A percentile compares a stretch with the other conserved stretches of the same genome.
Evolutionary conservation across 1,140 invertebrate species (phyloP).

Genomic region (Aplysia californica): DNA sequence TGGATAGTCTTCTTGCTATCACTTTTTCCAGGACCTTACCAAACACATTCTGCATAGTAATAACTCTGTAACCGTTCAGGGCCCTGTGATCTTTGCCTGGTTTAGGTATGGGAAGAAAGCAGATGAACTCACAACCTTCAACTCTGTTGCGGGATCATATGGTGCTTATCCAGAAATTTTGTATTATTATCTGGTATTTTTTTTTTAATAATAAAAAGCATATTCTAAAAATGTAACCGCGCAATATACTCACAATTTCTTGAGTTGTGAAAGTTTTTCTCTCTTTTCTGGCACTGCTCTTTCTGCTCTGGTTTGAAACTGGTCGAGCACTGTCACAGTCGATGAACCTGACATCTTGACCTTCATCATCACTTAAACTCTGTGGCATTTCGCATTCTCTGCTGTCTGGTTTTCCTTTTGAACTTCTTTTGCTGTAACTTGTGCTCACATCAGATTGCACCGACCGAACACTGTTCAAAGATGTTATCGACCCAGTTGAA

Average conservation of each 20-base stretch:
- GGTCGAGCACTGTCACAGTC: neutral
- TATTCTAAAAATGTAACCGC: neutral
- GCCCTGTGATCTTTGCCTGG: too few relatives aligned
- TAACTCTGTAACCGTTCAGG: too few relatives aligned
- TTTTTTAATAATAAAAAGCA: neutral
- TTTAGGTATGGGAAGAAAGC: neutral
- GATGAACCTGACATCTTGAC: neutral
- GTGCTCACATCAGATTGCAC: neutral
- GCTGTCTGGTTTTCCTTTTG: neutral
- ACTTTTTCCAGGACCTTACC: too few relatives aligned
- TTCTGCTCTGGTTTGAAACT: neutral
- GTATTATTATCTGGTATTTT: too few relatives aligned
- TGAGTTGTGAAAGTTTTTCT: neutral
- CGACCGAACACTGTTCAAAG: neutral
- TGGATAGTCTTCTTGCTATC: too few relatives aligned
- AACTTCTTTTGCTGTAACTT: neutral
- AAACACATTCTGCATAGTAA: too few relatives aligned
- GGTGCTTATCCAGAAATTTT: too few relatives aligned
- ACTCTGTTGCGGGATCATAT: too few relatives aligned
- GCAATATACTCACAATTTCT: constrained; percentile 13
- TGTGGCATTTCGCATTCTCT: neutral
- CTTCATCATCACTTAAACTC: neutral
- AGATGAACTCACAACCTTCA: neutral
- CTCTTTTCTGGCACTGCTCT: neutral
- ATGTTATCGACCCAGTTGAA: constrained; percentile 8